phyloP scores from a whole-genome alignment of 2,113 vertebrate species.

The Psilopsiagon aymara region DNA sequence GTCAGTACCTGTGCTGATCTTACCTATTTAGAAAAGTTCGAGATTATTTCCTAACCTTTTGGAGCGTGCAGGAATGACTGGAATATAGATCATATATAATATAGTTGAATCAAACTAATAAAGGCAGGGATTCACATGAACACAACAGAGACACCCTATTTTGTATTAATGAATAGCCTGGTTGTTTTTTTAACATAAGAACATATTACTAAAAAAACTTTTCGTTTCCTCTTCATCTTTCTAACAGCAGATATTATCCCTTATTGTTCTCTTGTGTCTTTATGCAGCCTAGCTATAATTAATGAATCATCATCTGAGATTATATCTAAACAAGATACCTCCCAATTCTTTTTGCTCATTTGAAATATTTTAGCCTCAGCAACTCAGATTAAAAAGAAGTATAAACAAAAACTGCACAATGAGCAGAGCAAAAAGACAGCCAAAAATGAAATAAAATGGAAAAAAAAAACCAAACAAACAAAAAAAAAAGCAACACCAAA shows the following conservation, averaged over 20 bases:
- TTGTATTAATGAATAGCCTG: background rate
- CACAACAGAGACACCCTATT: rapidly evolving
- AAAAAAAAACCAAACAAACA: background rate
- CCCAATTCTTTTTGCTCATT: background rate
- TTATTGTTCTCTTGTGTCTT: background rate
- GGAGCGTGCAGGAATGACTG: background rate
- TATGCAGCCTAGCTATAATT: background rate
- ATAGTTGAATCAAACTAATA: background rate
- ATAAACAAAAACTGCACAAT: background rate
- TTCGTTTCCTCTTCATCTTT: background rate
- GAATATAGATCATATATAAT: background rate
- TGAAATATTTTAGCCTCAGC: background rate
- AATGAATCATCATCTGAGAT: background rate
- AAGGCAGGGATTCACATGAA: background rate
- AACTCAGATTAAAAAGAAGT: background rate
- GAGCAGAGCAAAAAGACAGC: background rate
- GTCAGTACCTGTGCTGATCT: background rate
- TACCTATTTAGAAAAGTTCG: background rate
- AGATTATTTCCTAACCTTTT: background rate
- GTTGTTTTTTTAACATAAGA: background rate
- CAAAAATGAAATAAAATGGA: no score
- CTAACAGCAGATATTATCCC: background rate
- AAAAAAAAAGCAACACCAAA: background rate
- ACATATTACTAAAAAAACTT: background rate
- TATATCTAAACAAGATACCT: slow-evolving; percentile 5